A percentile compares a stretch with the other conserved stretches of the same genome.
phyloP scores from a whole-genome alignment of 2,888 invertebrate species.

The Apodemia mormo region DNA sequence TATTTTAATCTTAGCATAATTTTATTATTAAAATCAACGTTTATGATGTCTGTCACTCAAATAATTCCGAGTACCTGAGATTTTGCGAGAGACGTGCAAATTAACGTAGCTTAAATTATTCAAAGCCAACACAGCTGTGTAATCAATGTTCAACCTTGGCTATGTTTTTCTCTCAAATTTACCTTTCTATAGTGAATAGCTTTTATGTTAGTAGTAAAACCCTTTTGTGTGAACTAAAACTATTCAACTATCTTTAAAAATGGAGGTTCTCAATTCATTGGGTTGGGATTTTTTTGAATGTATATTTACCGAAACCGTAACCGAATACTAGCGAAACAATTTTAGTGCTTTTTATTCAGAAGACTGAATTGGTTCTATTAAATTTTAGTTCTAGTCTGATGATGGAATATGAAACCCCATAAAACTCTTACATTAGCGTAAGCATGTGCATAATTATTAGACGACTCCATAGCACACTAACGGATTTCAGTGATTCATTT shows the following conservation, averaged over 20 bases:
- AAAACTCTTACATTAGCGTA: too few species aligned
- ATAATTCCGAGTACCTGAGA: conserved; percentile 27
- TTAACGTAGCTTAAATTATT: conserved; percentile 35
- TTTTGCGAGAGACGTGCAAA: conserved; percentile 26
- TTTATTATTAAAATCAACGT: conserved; percentile 11
- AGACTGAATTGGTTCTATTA: too few species aligned
- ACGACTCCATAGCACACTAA: too few species aligned
- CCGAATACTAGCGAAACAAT: too few species aligned
- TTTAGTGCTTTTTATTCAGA: too few species aligned
- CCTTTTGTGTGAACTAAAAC: not conserved
- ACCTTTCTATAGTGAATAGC: conserved; percentile 20
- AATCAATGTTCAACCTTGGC: conserved; percentile 29
- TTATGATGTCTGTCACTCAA: conserved; percentile 24
- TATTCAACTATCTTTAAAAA: not conserved
- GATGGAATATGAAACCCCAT: too few species aligned
- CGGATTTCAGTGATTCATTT: too few species aligned
- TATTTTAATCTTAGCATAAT: conserved; percentile 7
- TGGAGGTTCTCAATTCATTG: too few species aligned
- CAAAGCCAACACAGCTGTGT: conserved; percentile 28
- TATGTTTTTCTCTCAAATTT: not conserved
- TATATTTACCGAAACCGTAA: too few species aligned
- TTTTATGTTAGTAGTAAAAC: not conserved
- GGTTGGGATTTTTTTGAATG: too few species aligned
- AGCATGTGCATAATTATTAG: too few species aligned
- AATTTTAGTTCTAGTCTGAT: too few species aligned